Base-by-base conservation (phyloP, 2,113 vertebrate species). In the Myotis brandtii region DNA sequence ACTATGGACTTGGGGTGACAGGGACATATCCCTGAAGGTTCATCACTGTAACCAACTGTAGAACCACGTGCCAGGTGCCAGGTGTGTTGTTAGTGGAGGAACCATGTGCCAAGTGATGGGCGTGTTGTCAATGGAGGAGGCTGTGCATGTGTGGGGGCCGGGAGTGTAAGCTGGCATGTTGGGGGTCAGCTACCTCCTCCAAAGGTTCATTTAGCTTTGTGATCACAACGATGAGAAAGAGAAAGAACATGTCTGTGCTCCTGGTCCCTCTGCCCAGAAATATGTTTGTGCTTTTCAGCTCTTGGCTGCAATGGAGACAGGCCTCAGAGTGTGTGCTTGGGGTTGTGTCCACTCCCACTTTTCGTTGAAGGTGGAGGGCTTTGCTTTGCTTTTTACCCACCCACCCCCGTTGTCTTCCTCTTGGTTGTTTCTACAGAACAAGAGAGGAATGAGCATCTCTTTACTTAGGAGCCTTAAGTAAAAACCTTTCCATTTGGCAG, bases 141-240 rank as follows among this genome's bases (percentile, higher is more conserved):
- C 6, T 14, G n/a, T 17, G 18, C 4, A 21, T 34, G 1, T 52
- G 10, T 13, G 3, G 10, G 14, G 5, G 1, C 4, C 40, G 0
- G 9, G 14, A 2, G 0, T 3, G 43, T 4, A 43, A 64, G 0
- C 48, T 34, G 3, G 7, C 6, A 23, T 3, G 16, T 54, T 69
- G 56, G 5, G 18, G 5, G 34, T 1, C 13, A 3, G 59, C 48
- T 32, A 1, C 18, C 30, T 27, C 1, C 46, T 56, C 3, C 70
- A 21, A 67, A 75, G 52, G 18, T 43, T 27, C 23, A 11, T 12
- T 11, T 62, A 62, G 2, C 59, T 12, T 62, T 12, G 25, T 62
- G 59, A 27, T 62, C 10, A 27, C 10, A 62, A 27, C 1, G 23
- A 73, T 34, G 32, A 86, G 18, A 21, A 83, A 27, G 43, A 50